Base-by-base conservation (phyloP, 2,797 vertebrate species). In the Corythornis leucogaster region DNA sequence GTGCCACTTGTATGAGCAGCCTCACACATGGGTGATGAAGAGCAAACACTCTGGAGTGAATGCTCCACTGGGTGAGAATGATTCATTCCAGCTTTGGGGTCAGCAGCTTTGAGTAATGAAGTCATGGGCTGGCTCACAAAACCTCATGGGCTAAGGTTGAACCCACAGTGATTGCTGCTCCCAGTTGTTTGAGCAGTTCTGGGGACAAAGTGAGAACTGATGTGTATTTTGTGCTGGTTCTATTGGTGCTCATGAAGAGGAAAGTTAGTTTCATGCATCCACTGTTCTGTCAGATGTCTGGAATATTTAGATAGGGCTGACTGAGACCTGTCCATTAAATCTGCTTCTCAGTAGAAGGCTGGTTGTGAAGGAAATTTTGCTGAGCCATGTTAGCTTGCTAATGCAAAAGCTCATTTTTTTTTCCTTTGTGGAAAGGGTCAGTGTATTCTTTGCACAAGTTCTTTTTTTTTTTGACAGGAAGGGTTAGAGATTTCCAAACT, bases 101-200 rank as follows among this genome's bases (percentile, higher is more conserved):
- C 59, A 69, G n/a, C 63, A 84, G 53, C 48, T 93, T 53, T 86
- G 89, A 88, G 75, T 67, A 79, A 84, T 61, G 74, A 81, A 76
- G 48, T 59, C 22, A 38, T 15, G 73, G 62, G 12, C 2, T 77
- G 71, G 31, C 48, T 92, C 48, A 75, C 51, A 71, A 38, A 87
- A 89, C 1, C 74, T 71, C 51, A 14, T 0, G 12, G 70, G 8
- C 58, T 80, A 11, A 73, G 51, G 43, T 7, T 70, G 45, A 80
- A 80, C 58, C 43, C 38, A 16, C 8, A 9, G 2, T 57, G 55
- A 22, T 31, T 78, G 48, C 31, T 83, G 1, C 74, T 61, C 76
- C 25, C 40, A 73, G 28, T 66, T 70, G 16, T 68, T 63, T 58
- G 66, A 42, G 4, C 38, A 9, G 46, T 66, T 28, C 40, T 15